These are phyloP conservation scores for Trichogramma pretiosum DNA, from an alignment of 1,140 invertebrate genomes.

Conservation along the genomic window DNA sequence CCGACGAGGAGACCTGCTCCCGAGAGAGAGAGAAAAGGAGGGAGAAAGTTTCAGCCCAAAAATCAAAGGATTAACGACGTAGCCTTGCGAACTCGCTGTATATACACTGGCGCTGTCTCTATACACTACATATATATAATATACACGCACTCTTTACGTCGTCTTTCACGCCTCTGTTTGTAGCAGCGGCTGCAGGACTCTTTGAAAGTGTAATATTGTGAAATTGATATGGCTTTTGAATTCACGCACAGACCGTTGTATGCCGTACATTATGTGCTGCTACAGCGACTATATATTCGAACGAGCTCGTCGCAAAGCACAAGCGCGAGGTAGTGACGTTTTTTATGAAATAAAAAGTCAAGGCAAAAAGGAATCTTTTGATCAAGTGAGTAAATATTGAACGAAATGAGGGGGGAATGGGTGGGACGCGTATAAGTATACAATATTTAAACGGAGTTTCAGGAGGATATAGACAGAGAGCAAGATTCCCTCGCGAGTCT, in stretches of 20 bases:
- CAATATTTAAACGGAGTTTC: too few species aligned
- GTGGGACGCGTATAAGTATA: too few species aligned
- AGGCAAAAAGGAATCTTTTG: slow-evolving; percentile 14
- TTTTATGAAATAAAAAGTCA: slow-evolving; percentile 12
- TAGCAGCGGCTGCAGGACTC: too few species aligned
- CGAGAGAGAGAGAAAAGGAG: too few species aligned
- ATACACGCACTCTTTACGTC: too few species aligned
- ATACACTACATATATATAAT: too few species aligned
- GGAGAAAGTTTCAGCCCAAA: slow-evolving; percentile 22
- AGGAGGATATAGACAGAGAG: too few species aligned
- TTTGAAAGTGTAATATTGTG: slow-evolving; percentile 22
- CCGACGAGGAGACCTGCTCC: too few species aligned
- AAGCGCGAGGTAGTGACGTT: background rate
- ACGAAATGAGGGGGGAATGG: too few species aligned
- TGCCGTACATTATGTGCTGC: slow-evolving; percentile 1
- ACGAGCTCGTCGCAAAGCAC: background rate
- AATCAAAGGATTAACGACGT: slow-evolving; percentile 40
- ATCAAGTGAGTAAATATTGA: slow-evolving; percentile 14
- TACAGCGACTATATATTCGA: too few species aligned
- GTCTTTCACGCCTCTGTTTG: slow-evolving; percentile 8
- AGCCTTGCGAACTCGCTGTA: slow-evolving; percentile 17
- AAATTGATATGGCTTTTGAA: slow-evolving; percentile 18
- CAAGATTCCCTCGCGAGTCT: too few species aligned
- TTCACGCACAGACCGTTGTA: background rate
- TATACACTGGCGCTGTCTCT: too few species aligned